Base-by-base conservation (phyloP, 2,888 invertebrate genomes). In the Oscheius sp. region DNA sequence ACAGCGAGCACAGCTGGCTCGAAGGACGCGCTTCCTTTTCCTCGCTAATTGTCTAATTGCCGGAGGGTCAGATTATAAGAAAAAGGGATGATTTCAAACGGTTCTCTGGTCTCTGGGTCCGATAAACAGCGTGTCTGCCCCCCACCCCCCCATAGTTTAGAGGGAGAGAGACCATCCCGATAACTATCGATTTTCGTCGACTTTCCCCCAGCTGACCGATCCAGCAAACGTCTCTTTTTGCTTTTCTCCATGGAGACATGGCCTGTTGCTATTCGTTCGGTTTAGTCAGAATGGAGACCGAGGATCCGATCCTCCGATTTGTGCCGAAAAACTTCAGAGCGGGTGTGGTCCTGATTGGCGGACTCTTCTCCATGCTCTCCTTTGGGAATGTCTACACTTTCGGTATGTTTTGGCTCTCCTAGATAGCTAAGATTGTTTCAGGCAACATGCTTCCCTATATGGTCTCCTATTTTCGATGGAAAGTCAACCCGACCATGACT, bases 311-410 rank as follows among this genome's bases (percentile, higher is more conserved):
- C 13, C 74, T 88, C 35, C 65, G 73, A 63, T 74, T 77, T 32
- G 51, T 88, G 55, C 84, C 87, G 4, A 53, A 74, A 10, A 71
- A 74, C 9, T 76, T 74, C 13, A 66, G 87, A 37, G 73, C 86
- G 7, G 78, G 75, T 62, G 62, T 79, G 33, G 87, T 87, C 0
- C 72, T 84, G 13, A 59, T 76, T 10, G 87, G 86, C n/a, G 86
- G 86, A 13, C 79, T 87, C 35, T 58, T 84, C 57, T 76, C 84
- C 35, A 87, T 86, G 84, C 79, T 85, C 35, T 86, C 84, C 2
- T 83, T 82, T 51, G 86, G 87, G 55, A 79, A 84, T 55, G 86
- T 88, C 37, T 88, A 88, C 74, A 87, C 87, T n/a, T 88, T 86
- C 70, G 87, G 88, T 87, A 21, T 76, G 80, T 62, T 21, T 29